Conservation (phyloP, 2,888 invertebrate genomes). For the Cacoxenus indagator region DNA sequence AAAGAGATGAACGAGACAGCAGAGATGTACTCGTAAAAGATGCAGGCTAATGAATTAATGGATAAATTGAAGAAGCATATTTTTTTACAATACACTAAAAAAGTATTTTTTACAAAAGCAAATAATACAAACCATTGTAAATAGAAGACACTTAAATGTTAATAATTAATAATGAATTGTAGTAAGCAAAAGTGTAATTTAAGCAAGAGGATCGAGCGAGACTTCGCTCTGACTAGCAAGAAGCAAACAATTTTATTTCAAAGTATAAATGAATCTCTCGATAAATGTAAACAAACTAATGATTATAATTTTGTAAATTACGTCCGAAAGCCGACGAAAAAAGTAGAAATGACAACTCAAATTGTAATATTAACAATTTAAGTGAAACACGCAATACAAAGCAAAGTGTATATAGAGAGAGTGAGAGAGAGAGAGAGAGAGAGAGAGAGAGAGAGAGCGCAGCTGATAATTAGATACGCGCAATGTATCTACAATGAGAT, state of each 20-base stretch:
- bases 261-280: too few species aligned
- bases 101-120: constrained; percentile 32
- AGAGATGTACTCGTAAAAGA: too few species aligned
- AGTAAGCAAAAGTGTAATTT: not conserved
- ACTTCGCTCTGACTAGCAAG: too few species aligned
- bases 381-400: constrained; percentile 22
- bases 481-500: too few species aligned
- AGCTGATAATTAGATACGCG: constrained; percentile 33
- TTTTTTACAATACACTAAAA: not conserved
- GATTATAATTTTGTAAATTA: constrained; percentile 53
- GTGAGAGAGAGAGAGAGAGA: not conserved
- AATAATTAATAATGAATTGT: constrained; percentile 21
- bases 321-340: constrained; percentile 51
- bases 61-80: too few species aligned
- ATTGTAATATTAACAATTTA: constrained; percentile 54
- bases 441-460: too few species aligned
- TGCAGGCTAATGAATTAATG: too few species aligned
- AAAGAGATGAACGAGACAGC: not conserved
- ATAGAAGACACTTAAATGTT: constrained; percentile 20
- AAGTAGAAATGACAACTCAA: constrained; percentile 66
- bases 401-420: not conserved
- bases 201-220: not conserved
- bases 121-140: constrained; percentile 7
- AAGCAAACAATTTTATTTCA: too few species aligned
- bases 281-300: not conserved